These are phyloP conservation scores for Xiphorhynchus erythropygius DNA, from an alignment of 2,797 vertebrate species.

Conservation along the genomic window DNA sequence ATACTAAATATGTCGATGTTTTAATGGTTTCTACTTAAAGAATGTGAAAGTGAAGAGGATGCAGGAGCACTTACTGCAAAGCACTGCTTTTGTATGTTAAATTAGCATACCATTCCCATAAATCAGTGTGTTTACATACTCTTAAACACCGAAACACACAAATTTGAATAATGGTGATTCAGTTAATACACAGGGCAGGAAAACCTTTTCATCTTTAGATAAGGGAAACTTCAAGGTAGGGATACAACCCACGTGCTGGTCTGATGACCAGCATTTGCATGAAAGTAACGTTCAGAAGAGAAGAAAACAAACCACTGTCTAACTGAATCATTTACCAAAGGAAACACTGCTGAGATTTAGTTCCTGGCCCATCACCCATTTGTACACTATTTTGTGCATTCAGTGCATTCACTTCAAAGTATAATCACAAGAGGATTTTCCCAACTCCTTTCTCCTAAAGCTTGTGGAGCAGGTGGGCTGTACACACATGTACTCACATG, in stretches of 20 bases:
- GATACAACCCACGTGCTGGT: accelerated
- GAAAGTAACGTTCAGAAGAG: not conserved
- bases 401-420: not conserved
- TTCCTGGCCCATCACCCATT: not conserved
- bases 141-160: not conserved
- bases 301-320: not conserved
- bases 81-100: not conserved
- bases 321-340: not conserved
- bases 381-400: not conserved
- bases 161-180: not conserved
- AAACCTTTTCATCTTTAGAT: not conserved
- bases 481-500: accelerated
- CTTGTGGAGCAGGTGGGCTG: not conserved
- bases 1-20: not conserved
- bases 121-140: not conserved
- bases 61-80: not conserved
- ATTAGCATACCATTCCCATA: not conserved
- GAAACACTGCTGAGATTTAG: not conserved
- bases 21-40: not conserved
- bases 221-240: not conserved
- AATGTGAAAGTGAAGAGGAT: not conserved
- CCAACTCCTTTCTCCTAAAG: not conserved
- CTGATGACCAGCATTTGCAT: not conserved
- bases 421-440: not conserved
- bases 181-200: not conserved